These are phyloP conservation scores for Gallinago nigripennis DNA, from an alignment of 2,797 vertebrate species.

Conservation along the genomic window DNA sequence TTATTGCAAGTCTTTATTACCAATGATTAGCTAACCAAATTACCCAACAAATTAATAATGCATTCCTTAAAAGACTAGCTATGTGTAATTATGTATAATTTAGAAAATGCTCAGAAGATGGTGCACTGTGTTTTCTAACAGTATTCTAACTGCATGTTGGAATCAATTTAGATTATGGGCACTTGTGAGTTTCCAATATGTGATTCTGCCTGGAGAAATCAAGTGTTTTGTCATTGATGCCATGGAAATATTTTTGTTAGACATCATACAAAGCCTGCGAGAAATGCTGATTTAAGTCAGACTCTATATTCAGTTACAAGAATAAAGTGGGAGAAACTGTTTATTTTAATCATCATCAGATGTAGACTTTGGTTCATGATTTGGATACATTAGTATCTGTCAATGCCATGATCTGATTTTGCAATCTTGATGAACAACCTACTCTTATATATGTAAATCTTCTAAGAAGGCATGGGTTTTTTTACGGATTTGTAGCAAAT, in stretches of 20 bases:
- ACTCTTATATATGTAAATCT: not conserved
- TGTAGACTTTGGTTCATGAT: not conserved
- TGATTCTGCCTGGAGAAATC: not conserved
- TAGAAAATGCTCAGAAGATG: not conserved
- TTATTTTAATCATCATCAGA: not conserved
- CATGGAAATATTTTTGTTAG: not conserved
- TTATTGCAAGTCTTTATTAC: constrained; percentile 38
- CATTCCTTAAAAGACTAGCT: not conserved
- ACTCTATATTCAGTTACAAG: not conserved
- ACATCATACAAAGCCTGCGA: constrained; percentile 1
- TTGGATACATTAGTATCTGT: not conserved
- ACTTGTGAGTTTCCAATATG: not conserved
- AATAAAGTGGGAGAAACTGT: not conserved
- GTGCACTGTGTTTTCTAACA: not conserved
- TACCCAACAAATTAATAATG: constrained; percentile 1
- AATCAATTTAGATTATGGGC: not conserved
- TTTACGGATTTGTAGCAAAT: not conserved
- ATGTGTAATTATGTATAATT: constrained; percentile 13
- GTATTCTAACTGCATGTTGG: not conserved
- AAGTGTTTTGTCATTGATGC: constrained; percentile 5
- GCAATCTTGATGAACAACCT: not conserved
- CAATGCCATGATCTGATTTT: constrained; percentile 6
- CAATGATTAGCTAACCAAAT: constrained; percentile 49
- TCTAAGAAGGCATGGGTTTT: not conserved
- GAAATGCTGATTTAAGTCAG: not conserved